phyloP scores from a whole-genome alignment of 2,113 vertebrate species.

The Aldabrachelys gigantea region DNA sequence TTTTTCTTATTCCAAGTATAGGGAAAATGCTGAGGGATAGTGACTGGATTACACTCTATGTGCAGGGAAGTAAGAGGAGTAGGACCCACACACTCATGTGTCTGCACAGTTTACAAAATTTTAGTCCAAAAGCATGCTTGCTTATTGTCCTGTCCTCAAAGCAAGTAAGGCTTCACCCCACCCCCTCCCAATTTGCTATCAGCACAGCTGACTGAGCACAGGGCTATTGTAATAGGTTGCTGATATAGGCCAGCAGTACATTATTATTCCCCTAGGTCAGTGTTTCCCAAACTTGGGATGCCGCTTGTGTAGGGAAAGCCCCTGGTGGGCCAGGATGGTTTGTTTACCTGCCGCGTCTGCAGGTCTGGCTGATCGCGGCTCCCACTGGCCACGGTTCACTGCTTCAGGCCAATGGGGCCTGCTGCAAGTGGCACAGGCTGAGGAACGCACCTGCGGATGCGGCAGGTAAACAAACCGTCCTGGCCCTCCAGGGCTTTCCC shows the following conservation, averaged over 20 bases:
- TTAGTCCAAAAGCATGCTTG: not conserved
- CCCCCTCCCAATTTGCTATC: not conserved
- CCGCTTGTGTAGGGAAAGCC: too few relatives aligned
- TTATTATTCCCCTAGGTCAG: not conserved
- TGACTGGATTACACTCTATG: not conserved
- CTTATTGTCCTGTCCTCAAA: not conserved
- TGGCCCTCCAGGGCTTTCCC: too few relatives aligned
- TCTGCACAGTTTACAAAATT: not conserved
- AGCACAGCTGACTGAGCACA: not conserved
- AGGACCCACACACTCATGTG: not conserved
- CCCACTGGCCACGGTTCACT: too few relatives aligned
- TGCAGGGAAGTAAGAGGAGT: not conserved
- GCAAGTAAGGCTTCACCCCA: not conserved
- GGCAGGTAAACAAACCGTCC: too few relatives aligned
- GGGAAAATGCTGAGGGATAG: not conserved
- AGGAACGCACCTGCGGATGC: too few relatives aligned
- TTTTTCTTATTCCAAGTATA: not conserved
- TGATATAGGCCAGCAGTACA: not conserved
- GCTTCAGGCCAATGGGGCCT: too few relatives aligned
- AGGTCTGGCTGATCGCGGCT: too few relatives aligned
- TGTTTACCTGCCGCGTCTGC: too few relatives aligned
- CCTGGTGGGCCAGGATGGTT: too few relatives aligned
- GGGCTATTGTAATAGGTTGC: not conserved
- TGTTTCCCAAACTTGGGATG: too few relatives aligned
- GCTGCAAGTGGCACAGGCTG: too few relatives aligned